A percentile compares a stretch with the other conserved stretches of the same genome.
Conservation (phyloP, 2,888 invertebrate genomes). For the Xiphydria camelus region DNA sequence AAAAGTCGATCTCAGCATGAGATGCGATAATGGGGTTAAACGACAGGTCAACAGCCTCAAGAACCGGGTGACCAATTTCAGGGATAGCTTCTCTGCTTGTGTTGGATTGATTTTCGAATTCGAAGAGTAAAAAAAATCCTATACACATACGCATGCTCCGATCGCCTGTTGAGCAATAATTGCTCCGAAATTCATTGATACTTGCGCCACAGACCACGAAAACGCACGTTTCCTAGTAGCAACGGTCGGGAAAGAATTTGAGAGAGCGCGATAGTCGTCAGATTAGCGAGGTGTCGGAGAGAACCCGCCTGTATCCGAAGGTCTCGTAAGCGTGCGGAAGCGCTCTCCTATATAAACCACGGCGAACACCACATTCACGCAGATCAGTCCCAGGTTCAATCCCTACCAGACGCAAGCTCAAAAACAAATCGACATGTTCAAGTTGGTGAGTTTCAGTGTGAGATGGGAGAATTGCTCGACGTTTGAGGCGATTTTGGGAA, state of each 20-base stretch:
- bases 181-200: neutral
- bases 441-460: conserved; percentile 61
- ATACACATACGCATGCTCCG: too few species aligned
- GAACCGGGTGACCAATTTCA: too few species aligned
- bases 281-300: neutral
- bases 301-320: conserved; percentile 21
- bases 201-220: neutral
- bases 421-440: conserved; percentile 63
- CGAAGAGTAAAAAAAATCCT: too few species aligned
- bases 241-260: too few species aligned
- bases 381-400: conserved; percentile 45
- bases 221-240: neutral
- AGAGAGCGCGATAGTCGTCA: too few species aligned
- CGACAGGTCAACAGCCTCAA: too few species aligned
- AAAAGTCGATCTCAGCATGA: too few species aligned
- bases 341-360: conserved; percentile 43
- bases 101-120: too few species aligned
- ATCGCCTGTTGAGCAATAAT: too few species aligned
- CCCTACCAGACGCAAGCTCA: conserved; percentile 31
- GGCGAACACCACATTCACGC: conserved; percentile 33
- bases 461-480: conserved; percentile 23
- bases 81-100: too few species aligned
- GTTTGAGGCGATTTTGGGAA: too few species aligned
- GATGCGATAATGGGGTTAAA: too few species aligned
- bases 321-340: conserved; percentile 33